Percentiles rank a stretch among this genome's conserved stretches.
phyloP scores from a whole-genome alignment of 2,113 vertebrate species.

The Struthio camelus region DNA sequence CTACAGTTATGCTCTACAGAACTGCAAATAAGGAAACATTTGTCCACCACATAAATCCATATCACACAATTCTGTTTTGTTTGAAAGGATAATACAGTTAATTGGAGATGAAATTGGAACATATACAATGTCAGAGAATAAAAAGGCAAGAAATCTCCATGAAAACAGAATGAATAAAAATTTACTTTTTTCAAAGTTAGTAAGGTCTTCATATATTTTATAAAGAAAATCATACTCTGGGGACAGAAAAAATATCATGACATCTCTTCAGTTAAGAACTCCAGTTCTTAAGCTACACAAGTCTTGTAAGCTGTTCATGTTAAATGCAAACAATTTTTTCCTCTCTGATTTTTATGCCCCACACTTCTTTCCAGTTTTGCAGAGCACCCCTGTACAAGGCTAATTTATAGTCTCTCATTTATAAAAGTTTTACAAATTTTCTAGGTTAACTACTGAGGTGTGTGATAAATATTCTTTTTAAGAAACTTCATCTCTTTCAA shows the following conservation, averaged over 20 bases:
- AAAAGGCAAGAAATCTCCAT: neutral
- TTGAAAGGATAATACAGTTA: neutral
- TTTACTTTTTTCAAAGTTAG: neutral
- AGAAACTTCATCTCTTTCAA: neutral
- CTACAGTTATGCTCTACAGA: neutral
- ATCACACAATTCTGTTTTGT: neutral
- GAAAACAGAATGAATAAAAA: neutral
- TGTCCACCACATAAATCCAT: neutral
- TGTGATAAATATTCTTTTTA: neutral
- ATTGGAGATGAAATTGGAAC: neutral
- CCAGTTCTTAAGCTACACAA: neutral
- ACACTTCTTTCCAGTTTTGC: neutral
- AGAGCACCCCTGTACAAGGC: neutral
- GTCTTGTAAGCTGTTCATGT: neutral
- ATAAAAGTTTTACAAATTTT: neutral
- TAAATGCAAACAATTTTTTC: neutral
- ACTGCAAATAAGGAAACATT: neutral
- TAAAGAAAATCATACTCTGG: neutral
- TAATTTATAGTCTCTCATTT: neutral
- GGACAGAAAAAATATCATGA: neutral
- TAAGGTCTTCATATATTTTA: neutral
- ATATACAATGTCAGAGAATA: neutral
- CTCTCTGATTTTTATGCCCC: neutral
- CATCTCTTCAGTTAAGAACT: neutral
- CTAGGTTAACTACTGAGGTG: neutral